These are phyloP conservation scores for Pectinophora gossypiella DNA, from an alignment of 1,140 invertebrate species.

Conservation along the genomic window DNA sequence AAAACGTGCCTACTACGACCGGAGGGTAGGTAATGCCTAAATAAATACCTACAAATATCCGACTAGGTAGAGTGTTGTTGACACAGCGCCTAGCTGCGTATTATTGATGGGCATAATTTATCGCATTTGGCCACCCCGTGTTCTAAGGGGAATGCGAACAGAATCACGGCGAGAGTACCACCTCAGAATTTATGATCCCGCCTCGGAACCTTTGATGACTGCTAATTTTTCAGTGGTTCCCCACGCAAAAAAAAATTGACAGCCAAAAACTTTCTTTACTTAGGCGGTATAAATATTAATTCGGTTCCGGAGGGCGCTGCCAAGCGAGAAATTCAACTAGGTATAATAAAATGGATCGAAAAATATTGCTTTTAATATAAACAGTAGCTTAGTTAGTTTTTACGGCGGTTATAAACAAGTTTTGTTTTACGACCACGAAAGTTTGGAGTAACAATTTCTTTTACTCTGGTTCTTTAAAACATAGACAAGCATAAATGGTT, in stretches of 20 bases:
- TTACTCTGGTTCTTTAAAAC: too few relatives aligned
- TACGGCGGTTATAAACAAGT: too few relatives aligned
- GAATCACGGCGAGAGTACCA: conserved; percentile 38
- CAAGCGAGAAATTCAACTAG: too few relatives aligned
- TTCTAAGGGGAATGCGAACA: conserved; percentile 44
- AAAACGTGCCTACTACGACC: too few relatives aligned
- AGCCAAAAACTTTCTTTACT: conserved; percentile 26
- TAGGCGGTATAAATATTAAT: conserved; percentile 34
- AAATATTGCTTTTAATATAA: too few relatives aligned
- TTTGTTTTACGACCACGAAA: too few relatives aligned
- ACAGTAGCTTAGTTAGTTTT: too few relatives aligned
- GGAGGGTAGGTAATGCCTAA: too few relatives aligned
- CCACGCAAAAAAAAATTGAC: conserved; percentile 24
- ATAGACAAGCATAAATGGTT: too few relatives aligned
- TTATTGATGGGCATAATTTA: conserved; percentile 61
- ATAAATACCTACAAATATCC: conserved; percentile 35
- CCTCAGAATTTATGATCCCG: conserved; percentile 45
- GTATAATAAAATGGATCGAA: too few relatives aligned
- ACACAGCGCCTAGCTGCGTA: conserved; percentile 40
- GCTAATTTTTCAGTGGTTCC: conserved; percentile 45
- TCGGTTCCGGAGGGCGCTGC: conserved; percentile 8
- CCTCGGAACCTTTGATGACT: conserved; percentile 41
- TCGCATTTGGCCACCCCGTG: conserved; percentile 29
- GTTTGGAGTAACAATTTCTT: too few relatives aligned
- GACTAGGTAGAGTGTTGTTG: conserved; percentile 39